phyloP scores from a whole-genome alignment of 2,797 vertebrate species.

The Brachyalestes nurse region DNA sequence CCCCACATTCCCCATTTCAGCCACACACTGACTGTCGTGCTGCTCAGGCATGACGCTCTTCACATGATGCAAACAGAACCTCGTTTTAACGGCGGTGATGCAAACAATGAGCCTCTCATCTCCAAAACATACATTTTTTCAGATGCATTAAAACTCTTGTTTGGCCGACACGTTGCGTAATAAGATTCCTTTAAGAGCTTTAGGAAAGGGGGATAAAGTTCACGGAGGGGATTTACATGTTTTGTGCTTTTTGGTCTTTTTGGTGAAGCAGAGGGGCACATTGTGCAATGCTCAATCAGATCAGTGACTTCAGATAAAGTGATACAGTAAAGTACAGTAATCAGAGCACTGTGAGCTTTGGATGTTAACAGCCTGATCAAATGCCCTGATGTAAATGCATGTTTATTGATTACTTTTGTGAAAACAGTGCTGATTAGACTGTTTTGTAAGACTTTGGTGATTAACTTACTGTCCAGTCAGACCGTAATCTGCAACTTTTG shows the following conservation, averaged over 20 bases:
- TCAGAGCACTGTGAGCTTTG: not conserved
- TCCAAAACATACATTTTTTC: constrained; percentile 30
- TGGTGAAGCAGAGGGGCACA: not conserved
- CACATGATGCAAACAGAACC: not conserved
- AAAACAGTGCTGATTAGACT: not conserved
- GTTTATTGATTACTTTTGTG: not conserved
- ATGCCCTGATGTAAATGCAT: not conserved
- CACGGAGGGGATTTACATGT: constrained; percentile 24
- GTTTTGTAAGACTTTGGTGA: not conserved
- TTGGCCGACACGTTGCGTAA: constrained; percentile 53
- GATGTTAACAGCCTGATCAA: not conserved
- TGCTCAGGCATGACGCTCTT: not conserved
- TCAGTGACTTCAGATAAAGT: constrained; percentile 10
- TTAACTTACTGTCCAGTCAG: not conserved
- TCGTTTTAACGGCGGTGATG: not conserved
- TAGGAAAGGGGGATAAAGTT: constrained; percentile 37
- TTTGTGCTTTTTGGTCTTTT: constrained; percentile 22
- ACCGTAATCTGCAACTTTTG: not conserved
- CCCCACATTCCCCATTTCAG: constrained; percentile 3
- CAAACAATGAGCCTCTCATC: not conserved
- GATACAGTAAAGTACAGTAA: constrained; percentile 4
- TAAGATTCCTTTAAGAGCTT: constrained; percentile 20
- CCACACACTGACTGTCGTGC: no score
- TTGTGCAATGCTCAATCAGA: constrained; percentile 21
- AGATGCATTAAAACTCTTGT: not conserved